Conservation (phyloP, 2,797 vertebrate species). For the Hemibagrus guttatus region DNA sequence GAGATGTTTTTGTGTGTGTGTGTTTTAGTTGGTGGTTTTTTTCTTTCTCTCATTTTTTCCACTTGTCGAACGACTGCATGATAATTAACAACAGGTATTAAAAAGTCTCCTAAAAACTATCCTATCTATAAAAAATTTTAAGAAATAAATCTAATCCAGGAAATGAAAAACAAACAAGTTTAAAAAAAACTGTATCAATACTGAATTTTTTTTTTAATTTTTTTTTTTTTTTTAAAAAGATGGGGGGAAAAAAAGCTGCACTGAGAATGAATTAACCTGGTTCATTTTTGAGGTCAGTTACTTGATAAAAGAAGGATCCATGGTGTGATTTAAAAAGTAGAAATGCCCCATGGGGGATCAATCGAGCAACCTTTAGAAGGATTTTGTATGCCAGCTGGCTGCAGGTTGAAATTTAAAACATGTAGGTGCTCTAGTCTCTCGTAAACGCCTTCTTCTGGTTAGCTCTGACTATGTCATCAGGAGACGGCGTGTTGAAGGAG, state of each 20-base stretch:
- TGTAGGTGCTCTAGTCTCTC: conserved; percentile 67
- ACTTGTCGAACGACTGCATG: neutral
- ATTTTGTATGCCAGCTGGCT: neutral
- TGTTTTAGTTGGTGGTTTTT: conserved; percentile 57
- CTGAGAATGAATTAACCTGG: neutral
- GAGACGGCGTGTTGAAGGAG: conserved; percentile 90
- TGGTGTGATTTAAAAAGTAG: neutral
- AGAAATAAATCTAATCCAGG: neutral
- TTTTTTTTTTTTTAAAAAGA: too few species aligned
- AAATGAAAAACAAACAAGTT: neutral
- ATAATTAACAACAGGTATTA: neutral
- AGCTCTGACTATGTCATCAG: conserved; percentile 91
- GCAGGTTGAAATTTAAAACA: neutral
- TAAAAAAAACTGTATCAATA: neutral
- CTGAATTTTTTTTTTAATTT: too few species aligned
- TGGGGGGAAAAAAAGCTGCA: neutral
- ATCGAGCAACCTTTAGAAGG: neutral
- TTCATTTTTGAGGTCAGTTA: neutral
- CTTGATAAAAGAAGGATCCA: neutral
- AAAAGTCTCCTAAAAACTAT: conserved; percentile 7
- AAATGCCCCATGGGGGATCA: neutral
- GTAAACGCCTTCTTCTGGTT: conserved; percentile 91
- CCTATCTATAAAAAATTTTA: neutral
- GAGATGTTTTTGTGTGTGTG: neutral
- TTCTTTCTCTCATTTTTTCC: neutral